Evolutionary conservation across 2,113 vertebrate genomes (phyloP), one percentile per base, ranked within the genome.

Genomic region (Kryptolebias marmoratus): DNA sequence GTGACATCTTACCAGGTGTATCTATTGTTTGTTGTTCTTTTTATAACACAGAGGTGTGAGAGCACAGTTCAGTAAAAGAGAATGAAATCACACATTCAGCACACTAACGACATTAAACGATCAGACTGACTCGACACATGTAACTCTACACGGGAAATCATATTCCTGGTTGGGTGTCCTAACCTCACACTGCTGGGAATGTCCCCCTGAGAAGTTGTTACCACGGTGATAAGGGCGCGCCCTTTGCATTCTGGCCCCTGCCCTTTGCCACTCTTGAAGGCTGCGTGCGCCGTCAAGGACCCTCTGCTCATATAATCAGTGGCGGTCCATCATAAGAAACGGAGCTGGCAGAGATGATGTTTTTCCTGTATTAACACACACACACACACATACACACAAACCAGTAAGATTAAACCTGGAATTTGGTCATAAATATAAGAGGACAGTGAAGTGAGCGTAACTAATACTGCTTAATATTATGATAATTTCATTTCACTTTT

Each of bases 161-260:
- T 68, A 69, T 75, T 54, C 57, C 53, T 30, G 16, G 67, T 59
- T 78, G 56, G 75, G 73, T 82, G 73, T 61, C 32, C 73, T 67
- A 56, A 82, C 70, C 58, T 55, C 69, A 74, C 74, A 75, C 64
- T 83, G 74, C 73, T 88, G 87, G 78, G 86, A 90, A 87, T 67
- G 60, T 76, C 61, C 79, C 82, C 84, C 77, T 59, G 74, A 87
- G 80, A 86, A 62, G n/a, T 36, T 32, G 86, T 90, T 90, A 77
- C 90, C 79, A 85, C 47, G 66, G 90, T 7, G 69, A 93, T 75
- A 77, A 76, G 87, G 89, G 88, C 82, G 0, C 27, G 82, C 59
- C 91, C 89, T 91, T 75, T 91, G 82, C 68, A 39, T 85, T 80
- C 44, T 55, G 70, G 56, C 81, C 85, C 62, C 70, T 83, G 91